Evolutionary conservation across 2,888 invertebrate genomes (phyloP).

Genomic region (Drosophila merina): DNA sequence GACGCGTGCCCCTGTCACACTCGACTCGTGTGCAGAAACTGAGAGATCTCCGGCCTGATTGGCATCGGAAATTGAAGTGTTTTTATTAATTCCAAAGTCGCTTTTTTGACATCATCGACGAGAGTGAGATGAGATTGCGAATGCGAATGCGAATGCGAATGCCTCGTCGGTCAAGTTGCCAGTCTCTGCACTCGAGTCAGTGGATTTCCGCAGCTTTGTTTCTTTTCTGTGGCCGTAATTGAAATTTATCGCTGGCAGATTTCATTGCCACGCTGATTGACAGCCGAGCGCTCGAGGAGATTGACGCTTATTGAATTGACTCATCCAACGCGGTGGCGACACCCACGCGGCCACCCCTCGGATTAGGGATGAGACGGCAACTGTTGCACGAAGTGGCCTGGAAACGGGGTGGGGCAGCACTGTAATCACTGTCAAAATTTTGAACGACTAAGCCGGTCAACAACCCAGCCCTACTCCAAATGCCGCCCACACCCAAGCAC

Average conservation of each 20-base stretch:
- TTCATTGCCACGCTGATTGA: constrained; percentile 65
- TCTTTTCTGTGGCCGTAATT: constrained; percentile 58
- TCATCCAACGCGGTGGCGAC: constrained; percentile 17
- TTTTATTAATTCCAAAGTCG: constrained; percentile 76
- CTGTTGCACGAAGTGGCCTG: constrained; percentile 47
- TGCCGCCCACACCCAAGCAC: constrained; percentile 46
- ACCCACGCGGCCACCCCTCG: constrained; percentile 3
- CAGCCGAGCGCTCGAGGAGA: constrained; percentile 55
- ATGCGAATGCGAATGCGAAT: constrained; percentile 50
- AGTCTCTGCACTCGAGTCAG: constrained; percentile 8
- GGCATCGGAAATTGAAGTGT: constrained; percentile 80
- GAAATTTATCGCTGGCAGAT: constrained; percentile 67
- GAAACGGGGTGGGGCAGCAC: constrained; percentile 7
- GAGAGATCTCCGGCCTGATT: constrained; percentile 57
- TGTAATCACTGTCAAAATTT: constrained; percentile 21
- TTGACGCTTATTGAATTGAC: constrained; percentile 76
- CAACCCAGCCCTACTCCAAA: constrained; percentile 2
- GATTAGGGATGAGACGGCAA: constrained; percentile 33
- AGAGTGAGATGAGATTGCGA: constrained; percentile 28
- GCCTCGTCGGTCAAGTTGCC: constrained; percentile 61
- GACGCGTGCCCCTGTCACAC: constrained; percentile 67
- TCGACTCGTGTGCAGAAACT: constrained; percentile 1
- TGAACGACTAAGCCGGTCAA: not conserved
- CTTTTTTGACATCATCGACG: constrained; percentile 38
- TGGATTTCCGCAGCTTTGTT: constrained; percentile 37